These are phyloP conservation scores for Ellobius talpinus DNA, from an alignment of 2,113 vertebrate species.

Conservation along the genomic window DNA sequence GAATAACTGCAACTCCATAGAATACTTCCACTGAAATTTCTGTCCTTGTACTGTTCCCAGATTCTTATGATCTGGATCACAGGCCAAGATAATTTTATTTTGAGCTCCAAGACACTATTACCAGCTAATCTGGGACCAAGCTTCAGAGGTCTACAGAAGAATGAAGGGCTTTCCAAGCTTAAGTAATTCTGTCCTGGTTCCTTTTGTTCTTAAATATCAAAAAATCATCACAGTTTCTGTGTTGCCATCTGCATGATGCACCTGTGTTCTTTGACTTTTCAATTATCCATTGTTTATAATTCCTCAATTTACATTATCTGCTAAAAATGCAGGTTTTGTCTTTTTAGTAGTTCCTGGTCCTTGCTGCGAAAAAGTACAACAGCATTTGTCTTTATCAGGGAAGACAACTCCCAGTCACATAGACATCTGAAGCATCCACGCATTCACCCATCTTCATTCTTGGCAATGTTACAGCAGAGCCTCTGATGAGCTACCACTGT, in stretches of 20 bases:
- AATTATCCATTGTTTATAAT: not conserved
- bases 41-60: not conserved
- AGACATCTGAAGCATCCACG: not conserved
- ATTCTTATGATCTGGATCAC: not conserved
- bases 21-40: slow-evolving; percentile 8
- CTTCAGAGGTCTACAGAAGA: not conserved
- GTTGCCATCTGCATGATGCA: not conserved
- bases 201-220: not conserved
- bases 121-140: not conserved
- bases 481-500: not conserved
- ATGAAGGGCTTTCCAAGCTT: not conserved
- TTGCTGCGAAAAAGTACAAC: not conserved
- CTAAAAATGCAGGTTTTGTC: not conserved
- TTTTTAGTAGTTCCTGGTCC: not conserved
- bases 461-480: not conserved
- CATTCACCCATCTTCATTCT: not conserved
- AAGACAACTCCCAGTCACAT: not conserved
- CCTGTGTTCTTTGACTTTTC: not conserved
- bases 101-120: not conserved
- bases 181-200: not conserved
- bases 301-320: not conserved
- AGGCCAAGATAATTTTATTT: not conserved
- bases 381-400: not conserved
- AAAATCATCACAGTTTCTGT: not conserved
- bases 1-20: not conserved